Percentiles rank a stretch among this genome's conserved stretches.
These are phyloP conservation scores for Drosophila grimshawi DNA, from an alignment of 1,140 invertebrate genomes.

Conservation along the genomic window DNA sequence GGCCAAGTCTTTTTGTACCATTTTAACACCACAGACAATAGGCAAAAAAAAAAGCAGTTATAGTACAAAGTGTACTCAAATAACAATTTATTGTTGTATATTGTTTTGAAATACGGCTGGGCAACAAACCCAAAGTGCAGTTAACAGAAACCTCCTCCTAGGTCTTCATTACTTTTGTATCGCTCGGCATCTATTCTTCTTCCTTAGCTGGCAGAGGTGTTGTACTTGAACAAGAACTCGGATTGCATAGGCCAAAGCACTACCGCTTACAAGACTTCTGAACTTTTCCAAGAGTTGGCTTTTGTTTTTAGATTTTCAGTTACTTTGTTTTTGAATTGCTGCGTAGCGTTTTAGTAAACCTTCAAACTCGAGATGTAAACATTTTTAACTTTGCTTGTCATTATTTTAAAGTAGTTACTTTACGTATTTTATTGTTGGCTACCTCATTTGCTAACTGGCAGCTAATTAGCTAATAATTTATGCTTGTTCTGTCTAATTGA, in stretches of 20 bases:
- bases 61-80: conserved; percentile 47
- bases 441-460: conserved; percentile 6
- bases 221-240: conserved; percentile 50
- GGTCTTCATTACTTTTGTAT: conserved; percentile 11
- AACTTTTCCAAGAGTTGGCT: not conserved
- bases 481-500: conserved; percentile 34
- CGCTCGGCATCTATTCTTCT: conserved; percentile 2
- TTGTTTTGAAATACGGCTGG: conserved; percentile 41
- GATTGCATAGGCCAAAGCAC: conserved; percentile 42
- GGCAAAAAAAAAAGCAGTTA: conserved; percentile 22
- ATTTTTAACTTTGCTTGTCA: conserved; percentile 7
- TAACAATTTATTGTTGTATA: conserved; percentile 56
- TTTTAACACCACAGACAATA: conserved; percentile 47
- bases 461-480: conserved; percentile 49
- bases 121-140: conserved; percentile 32
- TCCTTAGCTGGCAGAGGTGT: conserved; percentile 23
- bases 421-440: conserved; percentile 21
- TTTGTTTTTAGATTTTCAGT: not conserved
- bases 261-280: conserved; percentile 9
- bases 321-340: conserved; percentile 1
- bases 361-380: not conserved
- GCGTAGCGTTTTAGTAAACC: not conserved
- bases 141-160: conserved; percentile 32
- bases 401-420: conserved; percentile 18
- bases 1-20: conserved; percentile 34